A percentile compares a stretch with the other conserved stretches of the same genome.
phyloP scores from a whole-genome alignment of 2,888 invertebrate genomes.

The Leptothorax acervorum region DNA sequence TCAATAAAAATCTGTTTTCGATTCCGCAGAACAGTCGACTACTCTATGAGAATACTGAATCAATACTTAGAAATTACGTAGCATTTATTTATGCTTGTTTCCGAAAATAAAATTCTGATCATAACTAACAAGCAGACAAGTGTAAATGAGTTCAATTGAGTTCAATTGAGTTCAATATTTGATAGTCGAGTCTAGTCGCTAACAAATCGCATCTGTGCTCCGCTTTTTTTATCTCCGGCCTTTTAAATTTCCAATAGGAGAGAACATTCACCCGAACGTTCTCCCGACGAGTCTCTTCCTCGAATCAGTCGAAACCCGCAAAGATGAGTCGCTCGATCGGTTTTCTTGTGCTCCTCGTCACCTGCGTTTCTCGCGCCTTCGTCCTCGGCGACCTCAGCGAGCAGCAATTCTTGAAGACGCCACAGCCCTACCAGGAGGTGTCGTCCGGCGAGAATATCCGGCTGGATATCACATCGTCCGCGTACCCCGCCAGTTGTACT shows the following conservation, averaged over 20 bases:
- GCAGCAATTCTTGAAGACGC: too few relatives aligned
- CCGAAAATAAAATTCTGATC: not conserved
- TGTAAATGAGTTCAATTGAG: not conserved
- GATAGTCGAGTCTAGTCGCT: not conserved
- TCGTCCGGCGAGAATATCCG: too few relatives aligned
- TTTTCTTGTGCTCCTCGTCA: too few relatives aligned
- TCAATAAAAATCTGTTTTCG: not conserved
- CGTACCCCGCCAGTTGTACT: too few relatives aligned
- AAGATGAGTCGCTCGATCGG: too few relatives aligned
- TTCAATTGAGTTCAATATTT: not conserved
- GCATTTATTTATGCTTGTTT: not conserved
- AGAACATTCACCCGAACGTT: conserved; percentile 82
- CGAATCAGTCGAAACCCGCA: too few relatives aligned
- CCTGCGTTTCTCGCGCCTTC: too few relatives aligned
- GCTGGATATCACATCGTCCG: too few relatives aligned
- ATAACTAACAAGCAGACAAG: not conserved
- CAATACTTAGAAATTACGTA: not conserved
- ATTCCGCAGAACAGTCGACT: not conserved
- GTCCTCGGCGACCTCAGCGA: too few relatives aligned
- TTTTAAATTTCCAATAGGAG: conserved; percentile 74
- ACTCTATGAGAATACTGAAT: not conserved
- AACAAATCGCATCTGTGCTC: not conserved
- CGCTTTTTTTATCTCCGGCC: not conserved
- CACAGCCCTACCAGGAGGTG: too few relatives aligned
- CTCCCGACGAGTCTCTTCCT: too few relatives aligned